Evolutionary conservation across 23 tunicate species (phyloP).

Genomic region (Styela plicata): DNA sequence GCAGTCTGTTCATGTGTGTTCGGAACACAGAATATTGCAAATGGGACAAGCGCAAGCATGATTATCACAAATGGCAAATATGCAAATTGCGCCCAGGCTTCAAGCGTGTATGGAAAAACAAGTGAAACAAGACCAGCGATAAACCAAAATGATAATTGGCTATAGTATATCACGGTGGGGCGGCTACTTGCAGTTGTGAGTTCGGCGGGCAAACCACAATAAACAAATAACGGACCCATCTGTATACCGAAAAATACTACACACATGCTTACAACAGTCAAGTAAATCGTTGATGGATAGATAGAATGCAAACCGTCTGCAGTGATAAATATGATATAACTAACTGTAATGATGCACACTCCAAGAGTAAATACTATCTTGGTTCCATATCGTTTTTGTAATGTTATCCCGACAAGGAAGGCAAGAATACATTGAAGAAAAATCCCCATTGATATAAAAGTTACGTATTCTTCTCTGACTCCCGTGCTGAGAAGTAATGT

Average conservation of each 20-base stretch:
- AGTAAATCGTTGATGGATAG: neutral
- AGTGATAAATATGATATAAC: neutral
- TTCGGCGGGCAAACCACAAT: conserved; percentile 31
- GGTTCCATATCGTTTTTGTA: neutral
- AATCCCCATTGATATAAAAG: neutral
- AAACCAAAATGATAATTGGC: conserved; percentile 18
- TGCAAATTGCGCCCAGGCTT: conserved; percentile 22
- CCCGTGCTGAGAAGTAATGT: neutral
- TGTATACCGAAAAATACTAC: neutral
- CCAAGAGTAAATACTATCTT: neutral
- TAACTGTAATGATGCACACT: neutral
- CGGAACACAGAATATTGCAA: neutral
- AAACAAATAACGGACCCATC: conserved; percentile 1
- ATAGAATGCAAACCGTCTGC: neutral
- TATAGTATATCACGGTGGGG: conserved; percentile 11
- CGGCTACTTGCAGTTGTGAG: conserved; percentile 30
- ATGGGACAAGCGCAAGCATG: neutral
- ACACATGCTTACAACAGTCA: neutral
- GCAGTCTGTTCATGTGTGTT: neutral
- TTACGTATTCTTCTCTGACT: neutral
- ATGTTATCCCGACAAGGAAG: neutral
- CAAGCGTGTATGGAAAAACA: conserved; percentile 33
- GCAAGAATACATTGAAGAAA: neutral
- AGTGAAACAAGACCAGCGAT: conserved; percentile 15
- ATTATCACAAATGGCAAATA: conserved; percentile 16